phyloP scores from a whole-genome alignment of 2,113 vertebrate species.

The Pogonocichla stellata region DNA sequence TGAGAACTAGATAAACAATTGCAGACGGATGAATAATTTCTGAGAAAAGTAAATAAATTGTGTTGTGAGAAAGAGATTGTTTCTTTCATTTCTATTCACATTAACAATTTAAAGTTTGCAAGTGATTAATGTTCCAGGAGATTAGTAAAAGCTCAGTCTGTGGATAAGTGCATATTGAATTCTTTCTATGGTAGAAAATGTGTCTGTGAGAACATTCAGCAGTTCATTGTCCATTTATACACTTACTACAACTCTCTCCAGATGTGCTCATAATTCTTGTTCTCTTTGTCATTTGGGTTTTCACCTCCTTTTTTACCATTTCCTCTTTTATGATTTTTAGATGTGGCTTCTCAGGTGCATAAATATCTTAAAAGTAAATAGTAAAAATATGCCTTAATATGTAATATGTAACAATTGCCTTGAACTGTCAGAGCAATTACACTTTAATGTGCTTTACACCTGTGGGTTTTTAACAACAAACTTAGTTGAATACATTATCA shows the following conservation, averaged over 20 bases:
- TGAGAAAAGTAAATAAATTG: background rate
- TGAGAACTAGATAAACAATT: background rate
- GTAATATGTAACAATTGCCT: background rate
- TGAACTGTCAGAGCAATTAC: background rate
- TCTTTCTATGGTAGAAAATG: slow-evolving; percentile 24
- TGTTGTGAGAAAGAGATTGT: background rate
- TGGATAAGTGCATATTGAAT: slow-evolving; percentile 25
- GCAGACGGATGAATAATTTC: background rate
- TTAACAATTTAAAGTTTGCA: background rate
- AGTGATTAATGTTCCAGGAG: slow-evolving; percentile 8
- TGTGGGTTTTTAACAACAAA: slow-evolving; percentile 54
- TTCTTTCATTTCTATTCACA: slow-evolving; percentile 21
- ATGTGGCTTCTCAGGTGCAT: background rate
- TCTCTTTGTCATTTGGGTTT: background rate
- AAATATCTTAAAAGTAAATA: slow-evolving; percentile 27
- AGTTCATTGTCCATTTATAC: background rate
- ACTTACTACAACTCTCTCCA: background rate
- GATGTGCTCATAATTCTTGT: background rate
- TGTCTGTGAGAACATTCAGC: background rate
- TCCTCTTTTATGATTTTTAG: background rate
- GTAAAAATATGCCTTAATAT: background rate
- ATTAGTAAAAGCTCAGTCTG: background rate
- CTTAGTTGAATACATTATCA: slow-evolving; percentile 23
- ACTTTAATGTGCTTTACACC: slow-evolving; percentile 15
- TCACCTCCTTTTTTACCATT: background rate